A percentile compares a stretch with the other conserved stretches of the same genome.
phyloP scores from a whole-genome alignment of 2,113 vertebrate species.

The Phalacrocorax pelagicus region DNA sequence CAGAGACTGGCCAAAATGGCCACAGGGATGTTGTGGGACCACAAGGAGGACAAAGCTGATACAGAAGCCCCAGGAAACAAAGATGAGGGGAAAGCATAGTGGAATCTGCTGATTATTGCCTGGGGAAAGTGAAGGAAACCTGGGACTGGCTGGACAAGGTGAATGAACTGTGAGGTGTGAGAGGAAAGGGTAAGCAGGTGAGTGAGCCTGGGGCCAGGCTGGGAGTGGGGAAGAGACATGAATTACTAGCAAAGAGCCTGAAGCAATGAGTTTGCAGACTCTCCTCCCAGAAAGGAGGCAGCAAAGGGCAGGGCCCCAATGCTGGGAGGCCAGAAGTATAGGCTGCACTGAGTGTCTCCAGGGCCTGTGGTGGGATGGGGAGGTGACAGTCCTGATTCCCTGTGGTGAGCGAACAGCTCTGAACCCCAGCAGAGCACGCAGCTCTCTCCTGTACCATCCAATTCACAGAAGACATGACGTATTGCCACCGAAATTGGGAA shows the following conservation, averaged over 20 bases:
- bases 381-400: neutral
- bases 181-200: neutral
- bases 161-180: neutral
- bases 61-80: neutral
- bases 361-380: too few species aligned
- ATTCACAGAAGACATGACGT: fast-evolving
- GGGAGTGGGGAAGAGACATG: neutral
- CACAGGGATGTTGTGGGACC: neutral
- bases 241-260: neutral
- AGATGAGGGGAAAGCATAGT: neutral
- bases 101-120: neutral
- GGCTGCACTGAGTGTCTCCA: neutral
- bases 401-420: neutral
- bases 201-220: neutral
- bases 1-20: neutral
- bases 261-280: neutral
- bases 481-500: too few species aligned
- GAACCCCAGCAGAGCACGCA: fast-evolving
- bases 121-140: neutral
- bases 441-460: too few species aligned
- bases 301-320: neutral
- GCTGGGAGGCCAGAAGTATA: neutral
- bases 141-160: neutral
- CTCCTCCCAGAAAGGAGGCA: neutral
- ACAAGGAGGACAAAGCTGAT: neutral